A percentile compares a stretch with the other conserved stretches of the same genome.
phyloP scores from a whole-genome alignment of 2,888 invertebrate genomes.

The Eilema sororculum region DNA sequence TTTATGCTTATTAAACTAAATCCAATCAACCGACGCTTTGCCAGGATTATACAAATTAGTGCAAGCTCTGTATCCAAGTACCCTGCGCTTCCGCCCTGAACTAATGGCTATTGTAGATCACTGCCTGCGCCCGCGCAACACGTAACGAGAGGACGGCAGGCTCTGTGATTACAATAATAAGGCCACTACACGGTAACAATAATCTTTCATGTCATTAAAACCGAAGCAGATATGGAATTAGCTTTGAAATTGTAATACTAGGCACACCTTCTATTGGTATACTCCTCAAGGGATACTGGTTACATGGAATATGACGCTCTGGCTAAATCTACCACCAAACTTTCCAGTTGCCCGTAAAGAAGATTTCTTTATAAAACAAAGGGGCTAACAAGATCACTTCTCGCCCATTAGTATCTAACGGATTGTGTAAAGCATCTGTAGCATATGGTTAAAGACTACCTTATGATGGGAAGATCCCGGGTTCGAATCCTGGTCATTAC shows the following conservation, averaged over 20 bases:
- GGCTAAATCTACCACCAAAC: not conserved
- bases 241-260: not conserved
- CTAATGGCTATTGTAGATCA: slow-evolving; percentile 26
- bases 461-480: not conserved
- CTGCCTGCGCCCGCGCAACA: not conserved
- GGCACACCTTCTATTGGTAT: not conserved
- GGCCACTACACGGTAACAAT: slow-evolving; percentile 10
- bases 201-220: slow-evolving; percentile 10
- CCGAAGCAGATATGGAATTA: not conserved
- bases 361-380: not conserved
- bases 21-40: slow-evolving; percentile 70
- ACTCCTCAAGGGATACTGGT: not conserved
- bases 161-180: slow-evolving; percentile 20
- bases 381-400: not conserved
- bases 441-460: not conserved
- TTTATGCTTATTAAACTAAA: slow-evolving; percentile 82
- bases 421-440: too few relatives aligned
- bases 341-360: not conserved
- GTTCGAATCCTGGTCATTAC: too few relatives aligned
- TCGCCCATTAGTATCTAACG: not conserved
- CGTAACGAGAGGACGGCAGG: slow-evolving; percentile 19
- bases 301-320: not conserved
- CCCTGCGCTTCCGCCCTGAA: slow-evolving; percentile 35
- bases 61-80: slow-evolving; percentile 30
- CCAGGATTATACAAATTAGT: slow-evolving; percentile 49